These are phyloP conservation scores for Pseudorhombus dupliciocellatus DNA, from an alignment of 2,113 vertebrate species.

Conservation along the genomic window DNA sequence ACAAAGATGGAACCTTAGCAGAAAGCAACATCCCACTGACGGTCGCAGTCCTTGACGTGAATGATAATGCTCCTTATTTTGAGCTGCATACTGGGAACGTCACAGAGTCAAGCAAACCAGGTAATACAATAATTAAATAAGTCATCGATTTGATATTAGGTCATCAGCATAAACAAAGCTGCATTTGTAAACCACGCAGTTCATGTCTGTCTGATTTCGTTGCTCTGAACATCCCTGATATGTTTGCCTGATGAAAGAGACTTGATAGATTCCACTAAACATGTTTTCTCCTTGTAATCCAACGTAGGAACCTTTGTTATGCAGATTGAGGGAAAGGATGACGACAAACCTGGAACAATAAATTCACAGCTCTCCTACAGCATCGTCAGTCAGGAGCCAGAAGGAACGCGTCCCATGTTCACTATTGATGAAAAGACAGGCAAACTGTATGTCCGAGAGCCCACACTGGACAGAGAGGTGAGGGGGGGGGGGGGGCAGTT, in stretches of 20 bases:
- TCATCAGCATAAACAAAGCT: too few relatives aligned
- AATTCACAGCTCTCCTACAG: constrained; percentile 74
- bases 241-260: too few relatives aligned
- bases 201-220: too few relatives aligned
- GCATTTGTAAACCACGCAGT: too few relatives aligned
- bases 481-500: too few relatives aligned
- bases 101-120: constrained; percentile 65
- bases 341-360: constrained; percentile 60
- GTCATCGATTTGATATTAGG: too few relatives aligned
- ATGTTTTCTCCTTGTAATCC: background rate
- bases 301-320: constrained; percentile 70
- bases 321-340: constrained; percentile 70
- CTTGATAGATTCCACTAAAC: too few relatives aligned
- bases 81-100: constrained; percentile 51
- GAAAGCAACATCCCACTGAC: constrained; percentile 65
- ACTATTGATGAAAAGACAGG: constrained; percentile 67
- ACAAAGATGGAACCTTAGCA: constrained; percentile 46
- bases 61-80: constrained; percentile 75
- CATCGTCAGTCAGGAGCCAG: constrained; percentile 76
- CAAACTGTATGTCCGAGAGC: constrained; percentile 68
- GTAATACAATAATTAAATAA: constrained; percentile 42
- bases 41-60: constrained; percentile 68
- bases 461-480: constrained; percentile 80
- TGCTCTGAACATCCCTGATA: background rate
- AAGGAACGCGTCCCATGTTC: constrained; percentile 62